Base-by-base conservation (phyloP, 2,113 vertebrate species). In the Poeciliopsis turrubarensis region DNA sequence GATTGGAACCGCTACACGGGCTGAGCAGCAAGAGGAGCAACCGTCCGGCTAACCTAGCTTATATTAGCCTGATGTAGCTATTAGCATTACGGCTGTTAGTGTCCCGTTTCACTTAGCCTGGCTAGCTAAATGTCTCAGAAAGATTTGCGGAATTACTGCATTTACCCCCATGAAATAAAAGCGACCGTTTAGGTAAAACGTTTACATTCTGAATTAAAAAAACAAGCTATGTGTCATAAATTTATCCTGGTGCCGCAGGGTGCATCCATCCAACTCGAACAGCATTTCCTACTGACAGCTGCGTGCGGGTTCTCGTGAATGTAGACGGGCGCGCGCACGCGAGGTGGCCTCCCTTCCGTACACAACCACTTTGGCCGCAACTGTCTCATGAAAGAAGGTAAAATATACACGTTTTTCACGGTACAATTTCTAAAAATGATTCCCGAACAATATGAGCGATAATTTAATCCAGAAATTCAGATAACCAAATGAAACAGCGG, bases 271-370 rank as follows among this genome's bases (percentile, higher is more conserved):
- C 83, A 77, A 75, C 60, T 68, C 72, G 80, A 75, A 70, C 83
- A 85, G 77, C 86, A 93, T 92, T 94, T 94, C 94, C 94, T 91
- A 92, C 88, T 94, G 93, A 94, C 94, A 95, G 93, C 87, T 86
- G 82, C 92, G 94, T 88, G 90, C 94, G 92, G 34, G 93, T 60
- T 70, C 90, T 13, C 67, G 86, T 51, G 75, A 37, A 25, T 26
- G 60, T 34, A 25, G 60, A 60, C 80, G 73, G 65, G 27, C 32
- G 65, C 89, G 32, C 78, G 65, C 82, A 85, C 90, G 91, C 67
- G 64, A 63, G 66, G 81, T 70, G 70, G 27, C 72, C 81, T 83
- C 83, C 89, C 86, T 86, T 68, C 26, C 9, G 26, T 32, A 32
- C 5, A 39, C 63, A 25, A 19, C 30, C 9, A 11, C 15, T 57